Evolutionary conservation across 1,140 invertebrate genomes (phyloP).

Genomic region (Drosophila leontia): DNA sequence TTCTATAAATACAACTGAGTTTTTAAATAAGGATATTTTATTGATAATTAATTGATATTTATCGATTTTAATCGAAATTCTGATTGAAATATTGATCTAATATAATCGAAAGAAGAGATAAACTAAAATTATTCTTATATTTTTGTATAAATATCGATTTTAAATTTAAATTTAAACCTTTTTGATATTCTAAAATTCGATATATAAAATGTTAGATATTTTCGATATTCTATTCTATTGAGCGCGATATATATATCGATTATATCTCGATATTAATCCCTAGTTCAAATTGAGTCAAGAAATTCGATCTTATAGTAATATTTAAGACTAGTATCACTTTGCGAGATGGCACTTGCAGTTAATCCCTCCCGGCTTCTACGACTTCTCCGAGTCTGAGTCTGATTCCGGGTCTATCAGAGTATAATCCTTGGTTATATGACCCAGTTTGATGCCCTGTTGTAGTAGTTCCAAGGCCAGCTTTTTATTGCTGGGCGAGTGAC

Average conservation of each 20-base stretch:
- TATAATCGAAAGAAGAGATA: too few species aligned
- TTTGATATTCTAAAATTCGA: background rate
- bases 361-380: conserved; percentile 11
- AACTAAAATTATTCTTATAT: too few species aligned
- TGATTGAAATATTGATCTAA: too few species aligned
- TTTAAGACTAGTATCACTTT: conserved; percentile 40
- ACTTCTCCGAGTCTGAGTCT: conserved; percentile 14
- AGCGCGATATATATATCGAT: too few species aligned
- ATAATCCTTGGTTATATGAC: conserved; percentile 87
- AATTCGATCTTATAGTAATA: background rate
- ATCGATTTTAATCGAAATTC: too few species aligned
- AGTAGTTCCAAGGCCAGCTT: conserved; percentile 69
- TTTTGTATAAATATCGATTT: too few species aligned
- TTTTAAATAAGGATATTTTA: background rate
- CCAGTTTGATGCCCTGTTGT: conserved; percentile 86
- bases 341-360: conserved; percentile 16
- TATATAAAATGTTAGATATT: too few species aligned
- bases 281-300: background rate
- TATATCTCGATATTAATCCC: background rate
- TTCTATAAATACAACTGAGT: conserved; percentile 32
- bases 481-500: conserved; percentile 37
- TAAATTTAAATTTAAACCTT: too few species aligned
- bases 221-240: too few species aligned
- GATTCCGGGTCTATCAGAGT: conserved; percentile 86
- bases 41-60: too few species aligned